Evolutionary conservation across 1,140 invertebrate species (phyloP), one percentile per base, ranked within the genome.

Genomic region (Camponotus floridanus): DNA sequence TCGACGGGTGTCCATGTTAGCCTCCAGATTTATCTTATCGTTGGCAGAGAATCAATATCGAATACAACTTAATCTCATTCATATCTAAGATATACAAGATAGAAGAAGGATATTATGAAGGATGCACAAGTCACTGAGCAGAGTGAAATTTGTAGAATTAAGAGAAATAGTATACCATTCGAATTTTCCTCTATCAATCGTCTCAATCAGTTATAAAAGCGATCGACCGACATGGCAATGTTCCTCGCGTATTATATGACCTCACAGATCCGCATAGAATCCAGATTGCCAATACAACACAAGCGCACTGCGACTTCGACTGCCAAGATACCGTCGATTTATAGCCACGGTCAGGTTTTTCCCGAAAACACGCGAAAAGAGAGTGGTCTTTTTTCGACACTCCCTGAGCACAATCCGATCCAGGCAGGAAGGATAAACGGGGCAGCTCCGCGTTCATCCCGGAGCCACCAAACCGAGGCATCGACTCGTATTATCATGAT

Each of bases 401-500:
- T 36, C 15, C 33, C n/a, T 57, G 26, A 61, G n/a, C 55, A 73
- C 79, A 61, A 83, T 36, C 15, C 15, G 68, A 62, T n/a, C 26
- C 42, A 26, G 4, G 8, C 36, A 48, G 31, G n/a, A 62, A 62
- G 68, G 68, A 73, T 83, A 83, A 83, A 83, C 79, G 68, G 39
- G 33, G 33, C 39, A 65, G 18, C 39, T 36, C 15, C 55, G 21
- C 64, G 45, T 48, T 21, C 78, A 59, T 48, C 31, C 31, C 68
- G 84, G 26, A 26, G 59, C 61, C 84, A 33, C 39, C 73, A 55
- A 74, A 59, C 33, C 67, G 88, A 89, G 85, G 88, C 85, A 93
- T 94, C 91, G 91, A 91, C 48, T 11, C 91, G 93, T 94, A 94
- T 94, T 94, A 94, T 94, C 93, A 92, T 93, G 93, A 90, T 88